These are phyloP conservation scores for Daktulosphaira vitifoliae DNA, from an alignment of 1,140 invertebrate genomes.

Conservation along the genomic window DNA sequence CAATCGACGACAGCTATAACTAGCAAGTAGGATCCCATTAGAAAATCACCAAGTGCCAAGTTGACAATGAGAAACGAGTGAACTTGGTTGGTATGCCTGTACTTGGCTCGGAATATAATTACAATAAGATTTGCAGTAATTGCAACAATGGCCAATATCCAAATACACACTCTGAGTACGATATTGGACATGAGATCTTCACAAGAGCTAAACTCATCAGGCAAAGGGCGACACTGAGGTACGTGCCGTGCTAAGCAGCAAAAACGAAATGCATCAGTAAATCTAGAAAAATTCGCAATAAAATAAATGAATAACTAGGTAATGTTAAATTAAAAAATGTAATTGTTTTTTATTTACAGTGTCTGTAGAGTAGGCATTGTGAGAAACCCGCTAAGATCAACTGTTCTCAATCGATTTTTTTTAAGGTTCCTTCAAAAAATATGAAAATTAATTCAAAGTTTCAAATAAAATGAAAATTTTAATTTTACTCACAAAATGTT, in stretches of 20 bases:
- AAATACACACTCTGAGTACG: conserved; percentile 48
- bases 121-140: conserved; percentile 49
- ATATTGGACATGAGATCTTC: conserved; percentile 52
- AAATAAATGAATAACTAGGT: not conserved
- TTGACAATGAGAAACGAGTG: conserved; percentile 53
- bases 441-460: not conserved
- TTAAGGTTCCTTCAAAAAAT: conserved; percentile 44
- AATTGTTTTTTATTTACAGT: no score
- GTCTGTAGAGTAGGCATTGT: conserved; percentile 41
- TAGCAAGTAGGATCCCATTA: conserved; percentile 51
- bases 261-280: conserved; percentile 48
- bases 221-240: conserved; percentile 44
- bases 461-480: no score
- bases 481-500: conserved; percentile 40
- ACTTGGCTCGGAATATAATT: conserved; percentile 46
- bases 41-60: conserved; percentile 48
- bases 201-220: conserved; percentile 52
- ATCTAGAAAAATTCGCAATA: conserved; percentile 36
- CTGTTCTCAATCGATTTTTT: conserved; percentile 41
- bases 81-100: conserved; percentile 44
- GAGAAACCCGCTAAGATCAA: conserved; percentile 43
- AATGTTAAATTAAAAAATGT: no score
- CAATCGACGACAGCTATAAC: conserved; percentile 49
- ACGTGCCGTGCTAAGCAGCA: conserved; percentile 48
- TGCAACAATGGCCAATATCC: conserved; percentile 50